A percentile compares a stretch with the other conserved stretches of the same genome.
Evolutionary conservation across 2,888 invertebrate species (phyloP).

Genomic region (Empis livida): DNA sequence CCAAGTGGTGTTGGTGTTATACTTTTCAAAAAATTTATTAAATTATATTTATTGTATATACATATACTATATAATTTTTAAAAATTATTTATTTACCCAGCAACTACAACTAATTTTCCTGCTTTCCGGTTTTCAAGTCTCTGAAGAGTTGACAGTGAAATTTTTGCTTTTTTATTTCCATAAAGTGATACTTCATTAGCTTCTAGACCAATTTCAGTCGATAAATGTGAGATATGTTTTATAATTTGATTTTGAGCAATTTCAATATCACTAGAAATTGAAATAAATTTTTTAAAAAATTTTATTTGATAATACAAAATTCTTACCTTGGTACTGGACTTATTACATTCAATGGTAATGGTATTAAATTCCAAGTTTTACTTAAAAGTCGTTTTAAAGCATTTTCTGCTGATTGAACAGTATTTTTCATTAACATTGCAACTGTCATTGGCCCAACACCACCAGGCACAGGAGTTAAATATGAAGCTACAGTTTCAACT

Average conservation of each 20-base stretch:
- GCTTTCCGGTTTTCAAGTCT: constrained; percentile 52
- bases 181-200: constrained; percentile 75
- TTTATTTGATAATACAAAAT: constrained; percentile 4
- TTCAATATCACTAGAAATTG: constrained; percentile 66
- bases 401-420: constrained; percentile 67
- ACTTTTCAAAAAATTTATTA: constrained; percentile 38
- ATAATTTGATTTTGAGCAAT: constrained; percentile 82
- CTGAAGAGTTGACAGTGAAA: constrained; percentile 66
- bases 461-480: constrained; percentile 89
- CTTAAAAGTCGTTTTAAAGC: constrained; percentile 41
- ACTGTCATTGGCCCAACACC: constrained; percentile 99
- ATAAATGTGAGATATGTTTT: constrained; percentile 65
- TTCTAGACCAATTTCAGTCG: constrained; percentile 71
- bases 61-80: not conserved
- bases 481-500: constrained; percentile 66
- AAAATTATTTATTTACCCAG: constrained; percentile 48
- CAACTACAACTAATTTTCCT: constrained; percentile 91
- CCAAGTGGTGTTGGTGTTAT: constrained; percentile 99
- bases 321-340: constrained; percentile 79
- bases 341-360: constrained; percentile 49
- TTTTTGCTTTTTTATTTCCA: constrained; percentile 91
- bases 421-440: constrained; percentile 94
- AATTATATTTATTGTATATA: not conserved
- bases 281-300: too few species aligned
- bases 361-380: constrained; percentile 55